Base-by-base conservation (phyloP, 2,113 vertebrate species). In the Podocnemis expansa region DNA sequence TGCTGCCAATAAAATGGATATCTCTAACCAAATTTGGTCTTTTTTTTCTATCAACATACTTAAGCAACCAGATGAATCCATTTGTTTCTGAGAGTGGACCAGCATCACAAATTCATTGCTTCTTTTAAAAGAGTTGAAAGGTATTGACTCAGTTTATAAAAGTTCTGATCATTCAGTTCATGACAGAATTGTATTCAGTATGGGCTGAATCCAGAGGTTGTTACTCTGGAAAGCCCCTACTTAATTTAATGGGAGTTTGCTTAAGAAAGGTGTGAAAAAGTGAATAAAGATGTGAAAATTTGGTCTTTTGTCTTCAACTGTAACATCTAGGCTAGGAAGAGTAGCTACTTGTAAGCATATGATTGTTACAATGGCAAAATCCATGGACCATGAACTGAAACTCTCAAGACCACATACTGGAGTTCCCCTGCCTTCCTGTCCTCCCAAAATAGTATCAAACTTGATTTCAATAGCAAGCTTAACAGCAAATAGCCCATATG, bases 361-460 rank as follows among this genome's bases (percentile, higher is more conserved):
- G 55, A 16, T 9, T 34, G 8, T 43, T 70, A 10, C 0, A 0
- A 5, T 9, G 34, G n/a, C 76, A 43, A 80, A 55, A 1, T 73
- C 38, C 8, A 67, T 34, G 31, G 5, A 14, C 45, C 34, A n/a
- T 13, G 31, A 84, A 54, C 45, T 43, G 45, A 22, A 13, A 24
- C 73, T 76, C 24, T 76, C 38, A 45, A 12, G 5, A 55, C 54
- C 27, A 67, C 22, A n/a, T n/a, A 49, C n/a, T 24, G 87, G 80
- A 60, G 38, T 22, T 47, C 70, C 56, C 43, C 10, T 3, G n/a
- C 4, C 11, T 5, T 89, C 24, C 6, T 4, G 0, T 14, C 27
- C 0, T 14, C 27, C 24, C 79, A 60, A 34, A 29, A 41, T n/a
- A 24, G 25, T 76, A 76, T 41, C 54, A 56, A 21, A 16, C 76